A percentile compares a stretch with the other conserved stretches of the same genome.
Conservation (phyloP, 2,888 invertebrate genomes). For the Tetheella fluctuosa region DNA sequence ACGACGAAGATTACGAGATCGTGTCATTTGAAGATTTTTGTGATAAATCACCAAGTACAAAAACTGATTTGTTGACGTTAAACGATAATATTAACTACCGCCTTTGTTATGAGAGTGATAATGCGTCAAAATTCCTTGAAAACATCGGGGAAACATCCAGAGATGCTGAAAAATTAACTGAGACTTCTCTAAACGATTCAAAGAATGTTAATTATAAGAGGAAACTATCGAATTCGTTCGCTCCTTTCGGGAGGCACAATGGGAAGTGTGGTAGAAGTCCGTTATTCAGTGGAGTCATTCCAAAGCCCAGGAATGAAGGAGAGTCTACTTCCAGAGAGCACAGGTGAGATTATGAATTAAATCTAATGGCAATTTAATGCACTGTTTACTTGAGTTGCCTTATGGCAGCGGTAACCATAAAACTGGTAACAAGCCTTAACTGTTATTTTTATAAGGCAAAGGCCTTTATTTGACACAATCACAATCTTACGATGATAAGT, state of each 20-base stretch:
- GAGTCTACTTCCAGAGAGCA: conserved; percentile 64
- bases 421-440: too few relatives aligned
- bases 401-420: too few relatives aligned
- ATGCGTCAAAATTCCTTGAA: conserved; percentile 55
- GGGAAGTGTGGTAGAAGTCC: conserved; percentile 55
- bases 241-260: conserved; percentile 68
- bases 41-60: conserved; percentile 79
- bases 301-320: conserved; percentile 61
- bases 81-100: conserved; percentile 82
- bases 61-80: conserved; percentile 82
- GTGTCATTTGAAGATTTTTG: conserved; percentile 86
- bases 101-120: conserved; percentile 74
- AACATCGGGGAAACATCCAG: conserved; percentile 67
- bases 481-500: too few relatives aligned
- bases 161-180: conserved; percentile 60
- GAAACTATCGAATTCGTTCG: conserved; percentile 63
- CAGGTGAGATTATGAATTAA: conserved; percentile 47
- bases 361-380: too few relatives aligned
- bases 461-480: too few relatives aligned
- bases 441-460: too few relatives aligned
- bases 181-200: conserved; percentile 71
- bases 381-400: too few relatives aligned
- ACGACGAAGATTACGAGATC: conserved; percentile 78
- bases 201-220: conserved; percentile 65
- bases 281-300: conserved; percentile 69